phyloP scores from a whole-genome alignment of 2,888 invertebrate species.

The Micropterix aruncella region DNA sequence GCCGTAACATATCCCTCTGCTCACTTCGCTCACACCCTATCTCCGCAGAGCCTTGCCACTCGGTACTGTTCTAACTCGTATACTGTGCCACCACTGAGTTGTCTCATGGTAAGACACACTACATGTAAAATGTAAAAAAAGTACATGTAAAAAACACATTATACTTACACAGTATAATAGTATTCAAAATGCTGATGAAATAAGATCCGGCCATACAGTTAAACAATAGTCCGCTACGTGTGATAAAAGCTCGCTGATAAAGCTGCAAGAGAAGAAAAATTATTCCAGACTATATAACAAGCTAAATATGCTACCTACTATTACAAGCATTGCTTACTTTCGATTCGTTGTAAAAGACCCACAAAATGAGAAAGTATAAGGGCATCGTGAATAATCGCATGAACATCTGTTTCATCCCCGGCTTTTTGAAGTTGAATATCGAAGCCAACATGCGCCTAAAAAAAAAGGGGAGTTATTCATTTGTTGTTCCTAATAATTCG shows the following conservation, averaged over 20 bases:
- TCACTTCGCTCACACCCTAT: too few species aligned
- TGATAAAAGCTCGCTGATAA: slow-evolving; percentile 54
- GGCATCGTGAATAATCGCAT: slow-evolving; percentile 63
- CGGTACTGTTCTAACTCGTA: too few species aligned
- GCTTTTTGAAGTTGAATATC: slow-evolving; percentile 62
- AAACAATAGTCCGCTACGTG: slow-evolving; percentile 55
- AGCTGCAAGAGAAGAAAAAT: slow-evolving; percentile 25
- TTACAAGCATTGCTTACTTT: too few species aligned
- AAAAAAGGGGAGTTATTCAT: slow-evolving; percentile 14
- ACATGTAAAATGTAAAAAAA: too few species aligned
- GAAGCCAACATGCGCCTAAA: slow-evolving; percentile 62
- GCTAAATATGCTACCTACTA: too few species aligned
- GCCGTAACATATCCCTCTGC: too few species aligned
- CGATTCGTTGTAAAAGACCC: slow-evolving; percentile 63
- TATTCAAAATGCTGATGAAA: slow-evolving; percentile 53
- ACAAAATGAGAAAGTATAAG: slow-evolving; percentile 60
- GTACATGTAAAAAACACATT: too few species aligned
- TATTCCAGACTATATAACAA: too few species aligned
- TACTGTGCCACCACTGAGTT: too few species aligned
- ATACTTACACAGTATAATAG: slow-evolving; percentile 53
- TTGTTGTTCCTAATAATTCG: not conserved
- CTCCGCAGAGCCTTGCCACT: too few species aligned
- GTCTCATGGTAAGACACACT: too few species aligned
- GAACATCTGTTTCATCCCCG: slow-evolving; percentile 62
- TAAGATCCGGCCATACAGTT: slow-evolving; percentile 53